Evolutionary conservation across 2,797 vertebrate genomes (phyloP).

Genomic region (Sebastes miniatus): DNA sequence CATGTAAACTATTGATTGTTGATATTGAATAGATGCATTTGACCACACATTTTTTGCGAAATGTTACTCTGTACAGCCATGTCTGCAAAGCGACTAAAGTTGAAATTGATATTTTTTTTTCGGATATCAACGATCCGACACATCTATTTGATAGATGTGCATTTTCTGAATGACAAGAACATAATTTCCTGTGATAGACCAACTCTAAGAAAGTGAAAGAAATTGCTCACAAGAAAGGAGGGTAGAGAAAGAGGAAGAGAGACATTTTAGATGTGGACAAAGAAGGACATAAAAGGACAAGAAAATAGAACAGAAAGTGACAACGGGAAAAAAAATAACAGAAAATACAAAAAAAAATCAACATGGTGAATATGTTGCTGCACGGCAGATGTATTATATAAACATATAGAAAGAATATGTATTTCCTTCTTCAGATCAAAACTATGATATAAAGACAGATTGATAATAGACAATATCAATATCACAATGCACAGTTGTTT

Average conservation of each 20-base stretch:
- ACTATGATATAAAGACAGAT: neutral
- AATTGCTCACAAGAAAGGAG: neutral
- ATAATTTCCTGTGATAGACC: constrained; percentile 33
- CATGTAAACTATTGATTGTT: neutral
- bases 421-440: neutral
- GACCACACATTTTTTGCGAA: neutral
- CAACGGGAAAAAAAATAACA: neutral
- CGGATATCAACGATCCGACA: neutral
- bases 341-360: neutral
- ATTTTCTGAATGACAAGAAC: constrained; percentile 29
- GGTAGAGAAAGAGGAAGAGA: neutral
- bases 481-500: neutral
- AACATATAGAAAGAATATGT: neutral
- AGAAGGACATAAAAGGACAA: neutral
- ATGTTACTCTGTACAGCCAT: neutral
- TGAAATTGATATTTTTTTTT: neutral
- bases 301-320: neutral
- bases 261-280: constrained; percentile 7
- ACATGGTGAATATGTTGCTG: neutral
- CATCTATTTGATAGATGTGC: neutral
- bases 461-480: neutral
- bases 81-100: neutral
- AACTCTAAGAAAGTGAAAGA: constrained; percentile 22
- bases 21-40: neutral
- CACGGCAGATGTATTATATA: neutral